Conservation (phyloP, 2,113 vertebrate species). For the Nipponia nippon region DNA sequence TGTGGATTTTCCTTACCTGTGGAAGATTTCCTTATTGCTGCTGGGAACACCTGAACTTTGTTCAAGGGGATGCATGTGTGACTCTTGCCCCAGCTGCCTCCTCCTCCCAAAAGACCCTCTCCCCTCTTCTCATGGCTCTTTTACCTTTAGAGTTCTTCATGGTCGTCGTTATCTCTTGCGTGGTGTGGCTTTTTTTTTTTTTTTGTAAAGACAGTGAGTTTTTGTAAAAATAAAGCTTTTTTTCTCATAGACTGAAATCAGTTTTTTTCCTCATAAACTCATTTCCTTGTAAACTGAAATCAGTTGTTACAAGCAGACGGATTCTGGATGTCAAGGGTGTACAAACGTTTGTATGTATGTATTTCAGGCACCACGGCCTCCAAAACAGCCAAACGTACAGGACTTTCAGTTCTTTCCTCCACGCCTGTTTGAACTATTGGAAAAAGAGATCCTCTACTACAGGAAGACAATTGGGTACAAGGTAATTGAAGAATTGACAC, state of each 20-base stretch:
- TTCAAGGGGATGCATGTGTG: background rate
- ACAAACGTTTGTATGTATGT: background rate
- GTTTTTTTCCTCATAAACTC: background rate
- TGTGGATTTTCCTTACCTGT: background rate
- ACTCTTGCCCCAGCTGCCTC: accelerated
- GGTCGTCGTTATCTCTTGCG: background rate
- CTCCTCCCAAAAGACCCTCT: background rate
- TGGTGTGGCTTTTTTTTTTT: background rate
- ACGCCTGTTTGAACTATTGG: slow-evolving; percentile 94
- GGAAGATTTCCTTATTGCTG: background rate
- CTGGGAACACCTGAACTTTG: background rate
- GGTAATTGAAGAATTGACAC: slow-evolving; percentile 66
- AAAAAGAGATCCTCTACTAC: slow-evolving; percentile 98
- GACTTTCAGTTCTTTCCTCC: slow-evolving; percentile 99
- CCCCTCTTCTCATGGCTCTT: background rate
- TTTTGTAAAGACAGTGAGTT: background rate
- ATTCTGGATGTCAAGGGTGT: background rate
- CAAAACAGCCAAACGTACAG: slow-evolving; percentile 97
- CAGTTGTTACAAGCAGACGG: background rate
- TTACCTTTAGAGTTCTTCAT: background rate
- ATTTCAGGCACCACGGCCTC: slow-evolving; percentile 92
- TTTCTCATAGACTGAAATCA: background rate
- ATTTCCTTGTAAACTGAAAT: background rate
- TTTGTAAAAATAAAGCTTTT: background rate
- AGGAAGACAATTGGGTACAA: slow-evolving; percentile 99